phyloP scores from a whole-genome alignment of 2,113 vertebrate species.

The Camarhynchus parvulus region DNA sequence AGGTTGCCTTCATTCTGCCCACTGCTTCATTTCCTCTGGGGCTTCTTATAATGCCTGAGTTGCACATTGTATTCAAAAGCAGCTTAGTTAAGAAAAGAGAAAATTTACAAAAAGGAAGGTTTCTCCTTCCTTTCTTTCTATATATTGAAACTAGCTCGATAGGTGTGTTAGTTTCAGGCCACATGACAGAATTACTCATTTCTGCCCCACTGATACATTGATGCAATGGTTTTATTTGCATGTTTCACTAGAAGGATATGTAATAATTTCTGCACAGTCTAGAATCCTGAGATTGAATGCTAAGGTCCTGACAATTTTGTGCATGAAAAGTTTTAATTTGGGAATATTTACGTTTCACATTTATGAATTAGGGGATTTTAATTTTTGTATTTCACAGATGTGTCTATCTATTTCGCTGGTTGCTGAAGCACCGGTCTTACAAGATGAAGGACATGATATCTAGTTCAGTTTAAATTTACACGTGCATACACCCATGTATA shows the following conservation, averaged over 20 bases:
- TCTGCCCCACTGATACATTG: neutral
- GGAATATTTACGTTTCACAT: neutral
- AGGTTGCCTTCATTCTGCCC: slow-evolving; percentile 8
- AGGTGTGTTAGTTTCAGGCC: neutral
- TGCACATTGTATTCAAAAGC: neutral
- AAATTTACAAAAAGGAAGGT: neutral
- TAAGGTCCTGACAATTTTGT: neutral
- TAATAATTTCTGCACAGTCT: neutral
- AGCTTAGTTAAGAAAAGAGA: slow-evolving; percentile 4
- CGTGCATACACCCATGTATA: accelerated
- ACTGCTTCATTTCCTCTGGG: slow-evolving; percentile 2
- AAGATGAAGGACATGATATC: neutral
- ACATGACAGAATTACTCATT: neutral
- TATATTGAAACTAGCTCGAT: neutral
- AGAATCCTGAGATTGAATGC: neutral
- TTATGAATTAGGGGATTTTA: neutral
- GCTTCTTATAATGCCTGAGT: slow-evolving; percentile 8
- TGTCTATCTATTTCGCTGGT: neutral
- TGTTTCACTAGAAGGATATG: neutral
- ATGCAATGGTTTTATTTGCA: neutral
- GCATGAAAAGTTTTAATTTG: neutral
- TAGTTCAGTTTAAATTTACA: neutral
- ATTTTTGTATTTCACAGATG: neutral
- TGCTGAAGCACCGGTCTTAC: neutral
- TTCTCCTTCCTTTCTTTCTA: neutral